Evolutionary conservation across 2,888 invertebrate genomes (phyloP).

Genomic region (Tetragonisca angustula): DNA sequence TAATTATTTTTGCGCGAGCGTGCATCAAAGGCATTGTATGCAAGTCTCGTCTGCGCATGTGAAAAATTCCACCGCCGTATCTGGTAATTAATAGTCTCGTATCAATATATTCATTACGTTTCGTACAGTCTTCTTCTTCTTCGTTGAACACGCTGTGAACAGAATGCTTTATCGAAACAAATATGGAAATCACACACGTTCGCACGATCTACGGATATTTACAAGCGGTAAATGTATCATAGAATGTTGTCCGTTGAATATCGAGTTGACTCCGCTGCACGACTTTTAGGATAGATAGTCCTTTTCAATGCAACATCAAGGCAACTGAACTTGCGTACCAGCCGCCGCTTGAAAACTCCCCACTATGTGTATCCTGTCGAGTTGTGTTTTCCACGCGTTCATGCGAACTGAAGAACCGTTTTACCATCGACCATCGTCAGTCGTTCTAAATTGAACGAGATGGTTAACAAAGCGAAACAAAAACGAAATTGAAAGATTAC

Average conservation of each 20-base stretch:
- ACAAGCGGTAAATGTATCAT: no score
- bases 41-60: background rate
- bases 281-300: no score
- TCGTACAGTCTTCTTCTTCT: background rate
- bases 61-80: background rate
- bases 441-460: constrained; percentile 16
- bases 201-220: background rate
- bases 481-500: constrained; percentile 53
- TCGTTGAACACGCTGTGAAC: background rate
- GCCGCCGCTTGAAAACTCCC: no score
- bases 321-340: no score
- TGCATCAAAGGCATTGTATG: background rate
- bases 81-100: background rate
- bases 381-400: background rate
- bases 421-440: constrained; percentile 5
- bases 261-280: no score
- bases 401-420: constrained; percentile 10
- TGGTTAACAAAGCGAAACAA: constrained; percentile 9
- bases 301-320: no score
- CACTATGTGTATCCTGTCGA: no score
- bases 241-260: no score
- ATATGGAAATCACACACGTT: background rate
- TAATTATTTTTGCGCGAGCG: constrained; percentile 12
- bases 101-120: background rate
- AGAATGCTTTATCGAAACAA: background rate